Conservation (phyloP, 1,140 invertebrate species). For the Papilio polyxenes region DNA sequence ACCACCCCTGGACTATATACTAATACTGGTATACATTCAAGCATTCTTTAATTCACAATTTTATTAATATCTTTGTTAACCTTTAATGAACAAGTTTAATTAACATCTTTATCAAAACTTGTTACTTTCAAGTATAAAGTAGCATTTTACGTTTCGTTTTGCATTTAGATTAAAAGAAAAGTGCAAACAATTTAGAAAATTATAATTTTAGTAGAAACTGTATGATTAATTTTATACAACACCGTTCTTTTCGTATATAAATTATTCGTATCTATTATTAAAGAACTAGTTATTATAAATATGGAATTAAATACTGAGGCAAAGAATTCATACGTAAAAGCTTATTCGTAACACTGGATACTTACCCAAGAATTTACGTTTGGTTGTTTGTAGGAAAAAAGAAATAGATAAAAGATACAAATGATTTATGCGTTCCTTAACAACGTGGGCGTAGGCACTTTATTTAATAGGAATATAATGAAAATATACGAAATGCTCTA, state of each 20-base stretch:
- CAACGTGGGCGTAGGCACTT: neutral
- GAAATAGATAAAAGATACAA: slow-evolving; percentile 7
- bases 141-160: no score
- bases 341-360: neutral
- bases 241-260: no score
- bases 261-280: no score
- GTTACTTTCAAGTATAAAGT: neutral
- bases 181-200: neutral
- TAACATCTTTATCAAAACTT: neutral
- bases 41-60: no score
- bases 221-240: no score
- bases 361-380: neutral
- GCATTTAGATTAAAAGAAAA: no score
- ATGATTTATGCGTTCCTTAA: neutral
- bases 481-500: neutral
- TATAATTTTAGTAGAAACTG: no score
- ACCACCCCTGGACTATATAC: no score
- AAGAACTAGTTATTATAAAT: neutral
- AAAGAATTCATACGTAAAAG: neutral
- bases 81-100: neutral
- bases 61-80: neutral
- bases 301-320: neutral
- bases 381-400: slow-evolving; percentile 12
- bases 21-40: no score
- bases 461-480: neutral